Conservation (phyloP, 2,113 vertebrate genomes). For the Proterorhinus semilunaris region DNA sequence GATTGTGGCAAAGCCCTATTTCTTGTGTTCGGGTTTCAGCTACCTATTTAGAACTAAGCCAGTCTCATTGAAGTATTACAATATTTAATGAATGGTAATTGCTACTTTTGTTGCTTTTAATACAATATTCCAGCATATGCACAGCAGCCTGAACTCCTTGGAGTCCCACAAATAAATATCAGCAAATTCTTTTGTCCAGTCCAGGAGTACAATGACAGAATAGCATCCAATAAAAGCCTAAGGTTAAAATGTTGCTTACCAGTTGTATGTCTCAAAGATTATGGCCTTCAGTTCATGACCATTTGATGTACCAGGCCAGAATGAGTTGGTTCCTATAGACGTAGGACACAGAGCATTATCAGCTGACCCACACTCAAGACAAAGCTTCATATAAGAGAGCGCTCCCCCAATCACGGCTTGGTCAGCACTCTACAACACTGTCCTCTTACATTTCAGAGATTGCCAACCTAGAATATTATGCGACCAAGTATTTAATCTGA, state of each 20-base stretch:
- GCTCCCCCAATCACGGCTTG: slow-evolving; percentile 52
- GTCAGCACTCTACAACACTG: slow-evolving; percentile 6
- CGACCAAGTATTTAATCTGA: no score
- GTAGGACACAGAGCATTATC: slow-evolving; percentile 48
- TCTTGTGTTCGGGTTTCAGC: not conserved
- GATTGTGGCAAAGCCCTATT: not conserved
- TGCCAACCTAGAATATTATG: not conserved
- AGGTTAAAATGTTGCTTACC: not conserved
- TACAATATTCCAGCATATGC: no score
- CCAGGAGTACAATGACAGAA: no score
- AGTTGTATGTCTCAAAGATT: not conserved
- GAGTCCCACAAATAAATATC: no score
- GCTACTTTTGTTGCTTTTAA: no score
- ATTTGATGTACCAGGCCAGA: not conserved
- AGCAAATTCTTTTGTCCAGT: no score
- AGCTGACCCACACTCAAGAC: slow-evolving; percentile 58
- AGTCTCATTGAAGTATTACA: not conserved
- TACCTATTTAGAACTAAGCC: not conserved
- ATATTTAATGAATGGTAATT: not conserved
- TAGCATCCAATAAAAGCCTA: not conserved
- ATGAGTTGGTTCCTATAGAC: slow-evolving; percentile 18
- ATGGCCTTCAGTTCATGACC: not conserved
- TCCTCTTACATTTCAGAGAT: slow-evolving; percentile 22
- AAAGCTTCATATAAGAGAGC: slow-evolving; percentile 55
- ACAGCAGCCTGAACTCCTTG: no score